A percentile compares a stretch with the other conserved stretches of the same genome.
Evolutionary conservation across 1,140 invertebrate genomes (phyloP).

Genomic region (Zaprionus inermis): DNA sequence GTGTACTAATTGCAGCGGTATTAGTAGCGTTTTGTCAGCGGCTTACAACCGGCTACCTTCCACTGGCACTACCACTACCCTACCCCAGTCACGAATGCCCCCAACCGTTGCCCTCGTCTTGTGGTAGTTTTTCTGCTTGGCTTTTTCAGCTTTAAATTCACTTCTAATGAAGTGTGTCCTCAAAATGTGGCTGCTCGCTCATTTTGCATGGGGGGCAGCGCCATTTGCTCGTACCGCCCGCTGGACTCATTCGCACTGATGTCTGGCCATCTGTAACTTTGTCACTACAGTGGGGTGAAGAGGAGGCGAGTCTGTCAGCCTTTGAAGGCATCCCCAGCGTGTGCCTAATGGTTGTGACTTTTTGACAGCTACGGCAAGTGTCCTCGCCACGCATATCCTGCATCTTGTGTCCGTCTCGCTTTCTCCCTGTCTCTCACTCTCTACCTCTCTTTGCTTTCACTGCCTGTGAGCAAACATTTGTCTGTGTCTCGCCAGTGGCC

Average conservation of each 20-base stretch:
- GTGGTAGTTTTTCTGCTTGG: slow-evolving; percentile 3
- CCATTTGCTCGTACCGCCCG: background rate
- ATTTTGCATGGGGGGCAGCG: background rate
- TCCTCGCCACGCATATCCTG: slow-evolving; percentile 21
- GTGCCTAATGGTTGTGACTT: slow-evolving; percentile 81
- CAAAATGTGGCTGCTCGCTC: slow-evolving; percentile 1
- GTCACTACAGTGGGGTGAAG: slow-evolving; percentile 19
- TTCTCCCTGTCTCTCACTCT: slow-evolving; percentile 2
- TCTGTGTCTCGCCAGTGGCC: slow-evolving; percentile 45
- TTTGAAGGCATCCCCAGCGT: slow-evolving; percentile 30
- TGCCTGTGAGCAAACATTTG: slow-evolving; percentile 34
- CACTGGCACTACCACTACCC: background rate
- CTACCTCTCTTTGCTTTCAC: background rate
- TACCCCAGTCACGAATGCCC: too few species aligned
- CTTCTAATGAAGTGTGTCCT: slow-evolving; percentile 28
- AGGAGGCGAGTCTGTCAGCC: background rate
- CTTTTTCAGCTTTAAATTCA: slow-evolving; percentile 17
- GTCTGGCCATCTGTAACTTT: slow-evolving; percentile 40
- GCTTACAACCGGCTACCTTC: slow-evolving; percentile 48
- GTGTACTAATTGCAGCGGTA: slow-evolving; percentile 78
- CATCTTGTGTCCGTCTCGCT: slow-evolving; percentile 1
- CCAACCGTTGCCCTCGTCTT: background rate
- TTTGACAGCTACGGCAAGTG: slow-evolving; percentile 72
- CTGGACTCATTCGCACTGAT: slow-evolving; percentile 18
- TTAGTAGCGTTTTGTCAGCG: slow-evolving; percentile 77